These are phyloP conservation scores for Saccostrea cuccullata DNA, from an alignment of 1,140 invertebrate genomes.

Conservation along the genomic window DNA sequence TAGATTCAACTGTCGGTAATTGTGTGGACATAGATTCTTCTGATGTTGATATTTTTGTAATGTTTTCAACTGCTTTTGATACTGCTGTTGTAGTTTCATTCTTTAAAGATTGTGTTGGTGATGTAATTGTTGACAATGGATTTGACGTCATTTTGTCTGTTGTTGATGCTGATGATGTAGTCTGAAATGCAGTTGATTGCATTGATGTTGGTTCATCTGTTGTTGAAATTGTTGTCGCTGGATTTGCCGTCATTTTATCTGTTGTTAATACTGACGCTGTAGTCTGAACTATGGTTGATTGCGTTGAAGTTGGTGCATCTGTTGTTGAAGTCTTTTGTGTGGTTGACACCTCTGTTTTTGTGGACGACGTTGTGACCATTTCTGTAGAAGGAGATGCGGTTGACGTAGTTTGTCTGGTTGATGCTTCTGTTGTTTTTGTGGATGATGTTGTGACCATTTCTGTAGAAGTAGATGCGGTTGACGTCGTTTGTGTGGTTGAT, in stretches of 20 bases:
- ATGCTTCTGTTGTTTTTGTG: background rate
- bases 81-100: background rate
- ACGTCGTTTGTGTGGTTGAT: background rate
- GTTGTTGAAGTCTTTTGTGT: background rate
- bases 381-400: too few species aligned
- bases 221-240: too few species aligned
- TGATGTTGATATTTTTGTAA: too few species aligned
- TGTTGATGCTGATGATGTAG: background rate
- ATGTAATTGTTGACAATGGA: background rate
- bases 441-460: too few species aligned
- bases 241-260: background rate
- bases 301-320: background rate
- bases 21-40: too few species aligned
- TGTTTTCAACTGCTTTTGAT: background rate
- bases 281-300: background rate
- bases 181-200: background rate
- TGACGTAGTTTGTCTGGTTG: background rate
- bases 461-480: too few species aligned
- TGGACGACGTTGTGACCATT: background rate
- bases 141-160: background rate
- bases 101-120: background rate
- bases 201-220: too few species aligned
- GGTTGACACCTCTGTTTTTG: background rate
- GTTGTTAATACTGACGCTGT: background rate
- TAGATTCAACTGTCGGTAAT: too few species aligned